Evolutionary conservation across 2,113 vertebrate genomes (phyloP), one percentile per base, ranked within the genome.

Genomic region (Notothenia rossii): DNA sequence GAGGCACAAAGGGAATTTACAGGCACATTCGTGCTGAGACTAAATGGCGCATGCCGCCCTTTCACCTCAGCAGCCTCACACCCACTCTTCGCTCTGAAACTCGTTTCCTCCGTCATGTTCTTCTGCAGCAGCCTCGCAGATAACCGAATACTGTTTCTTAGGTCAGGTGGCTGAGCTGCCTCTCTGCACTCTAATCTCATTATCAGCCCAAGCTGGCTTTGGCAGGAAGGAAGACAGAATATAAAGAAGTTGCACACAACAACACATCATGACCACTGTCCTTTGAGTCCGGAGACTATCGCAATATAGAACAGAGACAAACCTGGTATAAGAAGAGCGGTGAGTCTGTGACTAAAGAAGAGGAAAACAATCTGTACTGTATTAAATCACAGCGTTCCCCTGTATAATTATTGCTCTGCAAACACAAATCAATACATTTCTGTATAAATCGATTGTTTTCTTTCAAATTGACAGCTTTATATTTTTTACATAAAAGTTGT

Each of bases 131-230:
- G 87, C 87, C 78, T 82, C 33, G 13, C 60, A 71, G 86, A 92
- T 83, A 89, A 90, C 85, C 65, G 46, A 91, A 88, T 84, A 82
- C 72, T 49, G 77, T 93, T 88, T 88, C 91, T 91, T 84, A 83
- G 88, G 67, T 81, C 86, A 87, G 91, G 91, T 89, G 79, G 33
- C 88, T 93, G 94, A 95, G 88, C 92, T 86, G 87, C 90, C 87
- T 92, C 92, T 88, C 83, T 63, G 87, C 71, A 45, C 81, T 84
- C 68, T 93, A 95, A 95, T 95, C 94, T 91, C 86, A 94, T 95
- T 94, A 95, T 78, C 88, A 77, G 82, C 78, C 84, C 86, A 93
- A 93, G 92, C 92, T 93, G 93, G 87, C 87, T 91, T 94, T 90
- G 82, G 84, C 48, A 70, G 71, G 76, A 77, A 83, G 72, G 80